Conservation (phyloP, 1,140 invertebrate genomes). For the Babylonia areolata region DNA sequence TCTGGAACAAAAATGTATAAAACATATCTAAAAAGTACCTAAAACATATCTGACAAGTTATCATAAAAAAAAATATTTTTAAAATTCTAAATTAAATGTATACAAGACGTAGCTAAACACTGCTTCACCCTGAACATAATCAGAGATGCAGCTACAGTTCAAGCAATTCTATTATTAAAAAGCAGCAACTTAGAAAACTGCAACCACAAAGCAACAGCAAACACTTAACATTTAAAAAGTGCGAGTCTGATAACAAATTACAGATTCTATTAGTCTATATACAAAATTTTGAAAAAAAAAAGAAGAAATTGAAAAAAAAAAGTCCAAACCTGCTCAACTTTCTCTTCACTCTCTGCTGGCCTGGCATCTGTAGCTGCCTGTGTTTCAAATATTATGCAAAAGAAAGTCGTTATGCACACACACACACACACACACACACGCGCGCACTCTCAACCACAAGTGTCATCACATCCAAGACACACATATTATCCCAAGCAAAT, state of each 20-base stretch:
- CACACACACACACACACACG: background rate
- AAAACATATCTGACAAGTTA: too few relatives aligned
- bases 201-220: background rate
- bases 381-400: background rate
- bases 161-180: background rate
- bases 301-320: too few relatives aligned
- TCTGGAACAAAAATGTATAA: too few relatives aligned
- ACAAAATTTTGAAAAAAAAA: too few relatives aligned
- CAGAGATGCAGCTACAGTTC: background rate
- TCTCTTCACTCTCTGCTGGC: slow-evolving; percentile 32
- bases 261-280: too few relatives aligned
- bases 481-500: too few relatives aligned
- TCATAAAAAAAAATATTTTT: too few relatives aligned
- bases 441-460: background rate
- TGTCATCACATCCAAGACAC: too few relatives aligned
- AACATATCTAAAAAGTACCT: too few relatives aligned
- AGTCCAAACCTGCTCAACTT: slow-evolving; percentile 35
- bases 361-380: slow-evolving; percentile 24
- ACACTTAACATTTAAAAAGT: background rate
- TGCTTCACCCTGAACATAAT: background rate
- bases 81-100: background rate
- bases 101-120: background rate
- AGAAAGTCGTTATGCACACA: background rate
- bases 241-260: background rate
- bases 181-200: background rate